These are phyloP conservation scores for Achroia grisella DNA, from an alignment of 1,140 invertebrate genomes.

Conservation along the genomic window DNA sequence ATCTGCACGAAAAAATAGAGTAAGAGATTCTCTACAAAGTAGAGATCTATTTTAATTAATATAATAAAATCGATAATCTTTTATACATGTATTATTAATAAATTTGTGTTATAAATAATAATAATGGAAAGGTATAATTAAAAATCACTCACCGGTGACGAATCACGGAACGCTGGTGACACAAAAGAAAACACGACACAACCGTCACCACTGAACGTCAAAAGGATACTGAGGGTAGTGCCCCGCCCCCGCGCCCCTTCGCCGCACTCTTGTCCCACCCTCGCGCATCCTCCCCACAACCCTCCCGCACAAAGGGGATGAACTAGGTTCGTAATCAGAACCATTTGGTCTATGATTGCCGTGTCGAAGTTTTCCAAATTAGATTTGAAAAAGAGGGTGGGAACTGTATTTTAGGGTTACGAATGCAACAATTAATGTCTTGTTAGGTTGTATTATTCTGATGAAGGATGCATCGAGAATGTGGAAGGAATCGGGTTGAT, in stretches of 20 bases:
- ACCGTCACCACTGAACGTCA: background rate
- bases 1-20: too few species aligned
- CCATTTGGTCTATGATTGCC: background rate
- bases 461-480: too few species aligned
- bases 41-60: too few species aligned
- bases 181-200: background rate
- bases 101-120: background rate
- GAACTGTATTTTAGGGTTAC: too few species aligned
- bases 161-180: background rate
- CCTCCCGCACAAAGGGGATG: slow-evolving; percentile 1
- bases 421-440: too few species aligned
- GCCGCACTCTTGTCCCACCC: background rate
- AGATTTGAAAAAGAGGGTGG: slow-evolving; percentile 1
- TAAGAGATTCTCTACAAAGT: too few species aligned
- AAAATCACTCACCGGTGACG: slow-evolving; percentile 1
- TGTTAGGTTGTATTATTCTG: too few species aligned
- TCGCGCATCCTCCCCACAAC: background rate
- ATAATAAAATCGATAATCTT: too few species aligned
- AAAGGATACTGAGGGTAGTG: background rate
- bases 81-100: background rate
- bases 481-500: too few species aligned
- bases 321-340: slow-evolving; percentile 1
- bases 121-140: too few species aligned
- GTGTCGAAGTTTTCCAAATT: slow-evolving; percentile 3
- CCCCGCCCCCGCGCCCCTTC: background rate